phyloP scores from a whole-genome alignment of 2,113 vertebrate species.

The Gracilinanus agilis region DNA sequence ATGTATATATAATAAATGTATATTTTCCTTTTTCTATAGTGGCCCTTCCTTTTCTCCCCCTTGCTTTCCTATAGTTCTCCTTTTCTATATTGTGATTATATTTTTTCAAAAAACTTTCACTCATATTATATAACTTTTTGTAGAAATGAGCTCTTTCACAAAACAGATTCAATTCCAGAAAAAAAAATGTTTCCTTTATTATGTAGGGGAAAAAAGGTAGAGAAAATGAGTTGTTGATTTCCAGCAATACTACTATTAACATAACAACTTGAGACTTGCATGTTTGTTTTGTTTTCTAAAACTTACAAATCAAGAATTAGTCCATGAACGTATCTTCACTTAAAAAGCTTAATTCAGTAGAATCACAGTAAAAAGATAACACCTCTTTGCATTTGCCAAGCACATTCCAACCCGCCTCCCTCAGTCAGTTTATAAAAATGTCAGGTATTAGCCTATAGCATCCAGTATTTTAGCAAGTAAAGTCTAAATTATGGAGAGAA shows the following conservation, averaged over 20 bases:
- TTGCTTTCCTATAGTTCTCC: background rate
- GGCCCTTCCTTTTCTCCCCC: too few species aligned
- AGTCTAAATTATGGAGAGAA: conserved; percentile 9
- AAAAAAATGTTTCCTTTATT: background rate
- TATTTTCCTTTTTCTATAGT: background rate
- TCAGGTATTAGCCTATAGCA: conserved; percentile 15
- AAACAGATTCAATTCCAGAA: background rate
- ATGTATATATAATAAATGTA: too few species aligned
- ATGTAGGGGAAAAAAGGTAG: background rate
- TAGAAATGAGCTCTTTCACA: background rate
- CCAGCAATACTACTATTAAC: background rate
- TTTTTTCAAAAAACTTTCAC: background rate
- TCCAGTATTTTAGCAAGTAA: background rate
- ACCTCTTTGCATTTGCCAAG: conserved; percentile 15
- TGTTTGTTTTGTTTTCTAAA: background rate
- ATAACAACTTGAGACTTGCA: background rate
- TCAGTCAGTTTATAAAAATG: conserved; percentile 33
- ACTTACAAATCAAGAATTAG: background rate
- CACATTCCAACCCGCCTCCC: background rate
- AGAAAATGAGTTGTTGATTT: background rate
- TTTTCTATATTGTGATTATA: background rate
- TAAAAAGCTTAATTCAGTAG: conserved; percentile 27
- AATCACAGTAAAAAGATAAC: background rate
- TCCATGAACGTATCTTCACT: conserved; percentile 1
- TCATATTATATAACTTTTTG: background rate